Conservation (phyloP, 2,113 vertebrate species). For the Micronycteris hirsuta region DNA sequence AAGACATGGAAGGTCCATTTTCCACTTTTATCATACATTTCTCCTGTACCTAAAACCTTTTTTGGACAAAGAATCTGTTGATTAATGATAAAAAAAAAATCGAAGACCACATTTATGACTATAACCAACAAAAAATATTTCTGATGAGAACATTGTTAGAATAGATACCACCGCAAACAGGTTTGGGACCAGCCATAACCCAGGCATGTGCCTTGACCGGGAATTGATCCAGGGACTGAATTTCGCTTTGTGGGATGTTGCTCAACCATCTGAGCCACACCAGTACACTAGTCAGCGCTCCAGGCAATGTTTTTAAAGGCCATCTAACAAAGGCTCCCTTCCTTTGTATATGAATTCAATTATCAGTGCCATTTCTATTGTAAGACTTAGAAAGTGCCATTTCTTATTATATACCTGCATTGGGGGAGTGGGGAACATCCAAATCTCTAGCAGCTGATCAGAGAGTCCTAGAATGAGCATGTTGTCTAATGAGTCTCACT, state of each 20-base stretch:
- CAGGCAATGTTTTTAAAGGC: neutral
- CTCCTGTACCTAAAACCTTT: neutral
- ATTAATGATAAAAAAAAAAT: neutral
- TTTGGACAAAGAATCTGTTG: neutral
- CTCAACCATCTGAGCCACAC: too few species aligned
- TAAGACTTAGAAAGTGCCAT: neutral
- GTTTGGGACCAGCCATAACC: too few species aligned
- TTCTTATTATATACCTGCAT: neutral
- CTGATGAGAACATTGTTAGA: neutral
- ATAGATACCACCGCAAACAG: neutral
- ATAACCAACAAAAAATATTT: neutral
- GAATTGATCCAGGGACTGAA: too few species aligned
- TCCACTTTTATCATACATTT: neutral
- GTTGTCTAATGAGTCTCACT: neutral
- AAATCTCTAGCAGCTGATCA: neutral
- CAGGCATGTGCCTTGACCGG: too few species aligned
- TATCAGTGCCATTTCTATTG: neutral
- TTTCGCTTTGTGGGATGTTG: too few species aligned
- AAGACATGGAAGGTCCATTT: neutral
- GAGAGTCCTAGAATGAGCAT: neutral
- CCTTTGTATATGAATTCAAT: neutral
- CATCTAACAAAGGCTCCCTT: neutral
- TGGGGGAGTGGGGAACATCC: neutral
- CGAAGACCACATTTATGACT: neutral
- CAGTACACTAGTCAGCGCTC: neutral